Conservation (phyloP, 2,797 vertebrate species). For the Pelobates cultripes region DNA sequence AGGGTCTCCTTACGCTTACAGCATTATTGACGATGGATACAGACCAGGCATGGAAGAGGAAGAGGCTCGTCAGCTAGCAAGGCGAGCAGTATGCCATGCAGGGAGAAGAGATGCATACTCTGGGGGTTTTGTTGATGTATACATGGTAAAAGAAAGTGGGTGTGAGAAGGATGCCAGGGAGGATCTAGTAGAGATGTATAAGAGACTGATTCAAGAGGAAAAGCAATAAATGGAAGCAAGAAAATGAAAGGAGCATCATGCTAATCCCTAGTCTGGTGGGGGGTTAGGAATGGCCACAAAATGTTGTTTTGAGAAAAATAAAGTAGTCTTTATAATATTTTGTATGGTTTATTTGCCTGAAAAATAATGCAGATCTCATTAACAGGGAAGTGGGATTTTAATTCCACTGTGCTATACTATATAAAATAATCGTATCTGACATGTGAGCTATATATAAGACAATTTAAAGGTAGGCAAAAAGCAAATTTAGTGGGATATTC, state of each 20-base stretch:
- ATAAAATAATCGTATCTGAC: no score
- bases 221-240: slow-evolving; percentile 16
- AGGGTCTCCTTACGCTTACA: slow-evolving; percentile 83
- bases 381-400: no score
- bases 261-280: no score
- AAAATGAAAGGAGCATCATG: slow-evolving; percentile 44
- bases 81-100: slow-evolving; percentile 81
- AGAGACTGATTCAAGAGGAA: slow-evolving; percentile 68
- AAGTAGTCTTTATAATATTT: background rate
- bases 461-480: no score
- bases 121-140: slow-evolving; percentile 83
- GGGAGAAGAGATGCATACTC: slow-evolving; percentile 85
- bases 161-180: slow-evolving; percentile 76
- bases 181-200: slow-evolving; percentile 76
- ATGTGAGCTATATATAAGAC: no score
- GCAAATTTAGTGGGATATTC: no score
- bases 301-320: background rate
- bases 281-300: background rate
- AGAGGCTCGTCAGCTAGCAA: slow-evolving; percentile 77
- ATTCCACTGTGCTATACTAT: no score
- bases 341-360: no score
- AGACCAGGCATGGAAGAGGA: slow-evolving; percentile 71
- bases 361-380: no score
- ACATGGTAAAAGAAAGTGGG: slow-evolving; percentile 77
- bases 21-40: slow-evolving; percentile 74